Conservation (phyloP, 2,888 invertebrate species). For the Gortyna flavago region DNA sequence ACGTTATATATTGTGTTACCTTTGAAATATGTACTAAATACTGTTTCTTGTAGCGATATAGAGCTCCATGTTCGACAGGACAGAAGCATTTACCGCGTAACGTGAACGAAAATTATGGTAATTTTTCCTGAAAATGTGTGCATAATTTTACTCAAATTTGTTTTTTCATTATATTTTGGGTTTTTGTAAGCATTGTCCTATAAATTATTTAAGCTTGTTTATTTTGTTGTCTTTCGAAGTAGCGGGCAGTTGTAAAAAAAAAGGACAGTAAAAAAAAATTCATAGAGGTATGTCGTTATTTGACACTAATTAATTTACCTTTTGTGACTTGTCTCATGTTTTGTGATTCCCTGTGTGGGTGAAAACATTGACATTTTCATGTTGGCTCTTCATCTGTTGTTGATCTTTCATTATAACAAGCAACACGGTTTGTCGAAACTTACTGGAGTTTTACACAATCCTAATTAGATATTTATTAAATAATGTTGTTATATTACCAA, state of each 20-base stretch:
- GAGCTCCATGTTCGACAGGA: neutral
- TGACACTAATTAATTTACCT: slow-evolving; percentile 27
- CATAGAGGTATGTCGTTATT: slow-evolving; percentile 12
- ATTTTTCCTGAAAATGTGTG: no score
- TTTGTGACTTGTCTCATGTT: slow-evolving; percentile 27
- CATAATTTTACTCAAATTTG: neutral
- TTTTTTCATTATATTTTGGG: neutral
- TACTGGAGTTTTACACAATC: neutral
- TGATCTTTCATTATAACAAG: slow-evolving; percentile 7
- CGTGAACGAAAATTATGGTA: no score
- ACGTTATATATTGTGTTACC: no score
- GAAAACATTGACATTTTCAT: slow-evolving; percentile 19
- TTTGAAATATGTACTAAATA: neutral
- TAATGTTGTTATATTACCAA: neutral
- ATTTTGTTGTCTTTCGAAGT: neutral
- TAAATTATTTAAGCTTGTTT: no score
- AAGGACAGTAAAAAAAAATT: neutral
- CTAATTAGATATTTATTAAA: neutral
- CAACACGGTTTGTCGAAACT: neutral
- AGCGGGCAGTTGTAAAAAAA: neutral
- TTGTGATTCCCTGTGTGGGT: slow-evolving; percentile 21
- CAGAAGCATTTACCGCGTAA: neutral
- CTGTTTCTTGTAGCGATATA: neutral
- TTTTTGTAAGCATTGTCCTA: neutral
- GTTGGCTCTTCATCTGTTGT: neutral